phyloP scores from a whole-genome alignment of 2,113 vertebrate species.

The Neodontobutis hainanensis region DNA sequence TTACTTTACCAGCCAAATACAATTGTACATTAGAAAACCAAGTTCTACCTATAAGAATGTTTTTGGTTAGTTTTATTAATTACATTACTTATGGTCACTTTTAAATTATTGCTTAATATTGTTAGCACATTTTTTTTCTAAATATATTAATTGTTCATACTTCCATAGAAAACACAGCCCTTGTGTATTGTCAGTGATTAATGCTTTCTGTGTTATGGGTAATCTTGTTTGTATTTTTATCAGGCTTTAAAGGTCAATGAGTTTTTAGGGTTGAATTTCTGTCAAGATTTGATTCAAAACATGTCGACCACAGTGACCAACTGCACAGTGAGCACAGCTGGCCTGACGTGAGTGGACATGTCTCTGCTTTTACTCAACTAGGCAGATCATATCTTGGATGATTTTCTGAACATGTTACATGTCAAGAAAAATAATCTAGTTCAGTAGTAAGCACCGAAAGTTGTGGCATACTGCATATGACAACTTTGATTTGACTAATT shows the following conservation, averaged over 20 bases:
- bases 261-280: constrained; percentile 85
- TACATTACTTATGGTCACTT: too few relatives aligned
- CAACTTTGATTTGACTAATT: not conserved
- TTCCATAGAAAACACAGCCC: not conserved
- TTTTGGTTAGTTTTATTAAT: too few relatives aligned
- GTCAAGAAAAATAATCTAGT: not conserved
- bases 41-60: too few relatives aligned
- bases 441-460: not conserved
- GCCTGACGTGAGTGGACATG: constrained; percentile 63
- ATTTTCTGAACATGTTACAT: not conserved
- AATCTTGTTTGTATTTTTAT: not conserved
- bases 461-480: not conserved
- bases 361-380: not conserved
- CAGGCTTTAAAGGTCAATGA: constrained; percentile 92
- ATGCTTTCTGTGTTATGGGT: not conserved
- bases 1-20: too few relatives aligned
- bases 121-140: too few relatives aligned
- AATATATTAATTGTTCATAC: too few relatives aligned
- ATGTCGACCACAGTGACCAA: constrained; percentile 7
- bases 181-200: not conserved
- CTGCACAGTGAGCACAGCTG: constrained; percentile 20
- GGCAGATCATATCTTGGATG: too few relatives aligned
- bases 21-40: too few relatives aligned
- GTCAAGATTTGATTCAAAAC: constrained; percentile 39
- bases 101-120: too few relatives aligned